Evolutionary conservation across 2,113 vertebrate species (phyloP), one percentile per base, ranked within the genome.

Genomic region (Channa argus): DNA sequence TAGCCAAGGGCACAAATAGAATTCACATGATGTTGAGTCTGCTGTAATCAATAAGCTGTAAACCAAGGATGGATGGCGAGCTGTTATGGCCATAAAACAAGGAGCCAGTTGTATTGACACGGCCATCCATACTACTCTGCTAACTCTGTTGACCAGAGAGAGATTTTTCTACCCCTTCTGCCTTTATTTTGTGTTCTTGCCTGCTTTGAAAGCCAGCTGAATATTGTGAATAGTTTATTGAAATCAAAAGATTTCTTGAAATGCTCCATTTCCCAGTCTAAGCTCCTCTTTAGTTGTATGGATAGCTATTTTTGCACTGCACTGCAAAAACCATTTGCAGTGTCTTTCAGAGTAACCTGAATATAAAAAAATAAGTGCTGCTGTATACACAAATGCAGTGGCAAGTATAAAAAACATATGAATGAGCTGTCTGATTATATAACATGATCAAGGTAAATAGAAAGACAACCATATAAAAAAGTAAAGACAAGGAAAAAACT

Each of bases 11-110:
- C 45, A 24, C 82, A 88, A 82, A 89, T 83, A 87, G 68, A 89
- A 88, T 74, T 83, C 84, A 86, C 74, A 80, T 90, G 76, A 90
- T 83, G 86, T 88, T 83, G 69, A 85, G 78, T 82, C 80, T 79
- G 74, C 76, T 46, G 63, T 88, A 72, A 92, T 94, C 91, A 84
- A 93, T 94, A 90, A 71, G 67, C 76, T 78, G 84, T 87, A 85
- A 89, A 77, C 71, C 55, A 56, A 74, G 83, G 91, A 92, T 88
- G 85, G 89, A 94, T 93, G 88, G 85, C 71, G 73, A 76, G 65
- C 85, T 89, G 79, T 89, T 89, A 83, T 71, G 86, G 84, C 80
- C 83, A 91, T 93, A 92, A 91, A 93, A 89, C 90, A 94, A 77
- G 74, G 76, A 74, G 86, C 71, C 62, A 58, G 63, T 82, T 91